Evolutionary conservation across 1,140 invertebrate genomes (phyloP).

Genomic region (Aphidius ervi): DNA sequence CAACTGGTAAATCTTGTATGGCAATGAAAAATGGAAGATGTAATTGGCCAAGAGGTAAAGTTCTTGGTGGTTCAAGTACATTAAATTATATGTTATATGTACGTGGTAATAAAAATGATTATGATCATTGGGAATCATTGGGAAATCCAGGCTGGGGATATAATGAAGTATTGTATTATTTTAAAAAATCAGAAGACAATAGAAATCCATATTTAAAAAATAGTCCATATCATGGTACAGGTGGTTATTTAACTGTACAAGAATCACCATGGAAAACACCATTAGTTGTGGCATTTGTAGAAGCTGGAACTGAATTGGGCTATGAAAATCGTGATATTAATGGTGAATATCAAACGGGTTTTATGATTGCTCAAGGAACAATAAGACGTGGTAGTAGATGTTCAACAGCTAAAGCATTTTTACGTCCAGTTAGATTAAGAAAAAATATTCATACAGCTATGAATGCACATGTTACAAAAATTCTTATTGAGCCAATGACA

Average conservation of each 20-base stretch:
- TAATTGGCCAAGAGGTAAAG: slow-evolving; percentile 81
- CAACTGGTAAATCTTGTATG: slow-evolving; percentile 75
- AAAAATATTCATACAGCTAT: slow-evolving; percentile 76
- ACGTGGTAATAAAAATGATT: slow-evolving; percentile 77
- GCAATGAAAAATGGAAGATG: slow-evolving; percentile 69
- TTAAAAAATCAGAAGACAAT: slow-evolving; percentile 86
- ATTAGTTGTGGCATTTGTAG: slow-evolving; percentile 74
- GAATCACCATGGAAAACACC: slow-evolving; percentile 81
- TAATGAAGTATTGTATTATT: slow-evolving; percentile 81
- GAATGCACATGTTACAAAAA: slow-evolving; percentile 69
- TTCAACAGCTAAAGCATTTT: slow-evolving; percentile 85
- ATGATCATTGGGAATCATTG: slow-evolving; percentile 82
- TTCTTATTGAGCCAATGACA: slow-evolving; percentile 68
- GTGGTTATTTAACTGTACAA: slow-evolving; percentile 77
- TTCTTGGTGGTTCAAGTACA: slow-evolving; percentile 84
- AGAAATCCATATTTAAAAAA: slow-evolving; percentile 72
- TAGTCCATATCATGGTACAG: slow-evolving; percentile 68
- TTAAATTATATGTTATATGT: slow-evolving; percentile 97
- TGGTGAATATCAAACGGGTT: slow-evolving; percentile 76
- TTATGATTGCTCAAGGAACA: slow-evolving; percentile 87
- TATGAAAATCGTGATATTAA: slow-evolving; percentile 86
- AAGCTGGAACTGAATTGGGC: slow-evolving; percentile 81
- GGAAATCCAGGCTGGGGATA: slow-evolving; percentile 90
- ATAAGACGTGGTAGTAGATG: slow-evolving; percentile 80
- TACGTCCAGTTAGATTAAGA: slow-evolving; percentile 71